Conservation (phyloP, 2,113 vertebrate species). For the Phrynosoma blainvillii region DNA sequence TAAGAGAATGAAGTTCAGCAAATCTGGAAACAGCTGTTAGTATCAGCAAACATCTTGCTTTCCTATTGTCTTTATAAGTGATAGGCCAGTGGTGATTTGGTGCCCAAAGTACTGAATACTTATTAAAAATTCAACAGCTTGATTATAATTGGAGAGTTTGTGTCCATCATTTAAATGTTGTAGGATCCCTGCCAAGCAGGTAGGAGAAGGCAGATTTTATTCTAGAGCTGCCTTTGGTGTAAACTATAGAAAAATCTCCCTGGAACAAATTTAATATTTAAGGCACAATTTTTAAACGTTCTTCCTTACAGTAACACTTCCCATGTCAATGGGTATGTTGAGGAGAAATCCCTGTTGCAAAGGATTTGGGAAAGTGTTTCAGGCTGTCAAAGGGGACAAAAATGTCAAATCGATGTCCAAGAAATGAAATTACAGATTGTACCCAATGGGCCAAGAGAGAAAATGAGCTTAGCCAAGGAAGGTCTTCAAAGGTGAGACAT, state of each 20-base stretch:
- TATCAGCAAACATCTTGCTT: neutral
- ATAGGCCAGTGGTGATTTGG: neutral
- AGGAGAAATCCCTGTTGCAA: neutral
- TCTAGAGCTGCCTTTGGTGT: neutral
- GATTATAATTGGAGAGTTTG: neutral
- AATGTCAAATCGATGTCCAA: too few species aligned
- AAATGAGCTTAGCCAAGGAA: neutral
- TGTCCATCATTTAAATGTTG: neutral
- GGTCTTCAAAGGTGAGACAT: neutral
- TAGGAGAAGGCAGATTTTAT: neutral
- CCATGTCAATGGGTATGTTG: neutral
- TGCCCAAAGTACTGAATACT: slow-evolving; percentile 14
- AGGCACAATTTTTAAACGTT: neutral
- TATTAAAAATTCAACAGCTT: neutral
- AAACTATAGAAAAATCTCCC: neutral
- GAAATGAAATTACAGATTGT: neutral
- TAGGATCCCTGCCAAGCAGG: neutral
- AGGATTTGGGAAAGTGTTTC: neutral
- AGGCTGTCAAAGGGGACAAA: neutral
- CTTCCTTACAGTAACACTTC: neutral
- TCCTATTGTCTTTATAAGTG: neutral
- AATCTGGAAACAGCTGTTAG: slow-evolving; percentile 4
- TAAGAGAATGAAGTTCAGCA: slow-evolving; percentile 1
- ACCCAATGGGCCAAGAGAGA: neutral
- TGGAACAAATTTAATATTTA: neutral